Evolutionary conservation across 2,797 vertebrate genomes (phyloP).

Genomic region (Amblyraja radiata): DNA sequence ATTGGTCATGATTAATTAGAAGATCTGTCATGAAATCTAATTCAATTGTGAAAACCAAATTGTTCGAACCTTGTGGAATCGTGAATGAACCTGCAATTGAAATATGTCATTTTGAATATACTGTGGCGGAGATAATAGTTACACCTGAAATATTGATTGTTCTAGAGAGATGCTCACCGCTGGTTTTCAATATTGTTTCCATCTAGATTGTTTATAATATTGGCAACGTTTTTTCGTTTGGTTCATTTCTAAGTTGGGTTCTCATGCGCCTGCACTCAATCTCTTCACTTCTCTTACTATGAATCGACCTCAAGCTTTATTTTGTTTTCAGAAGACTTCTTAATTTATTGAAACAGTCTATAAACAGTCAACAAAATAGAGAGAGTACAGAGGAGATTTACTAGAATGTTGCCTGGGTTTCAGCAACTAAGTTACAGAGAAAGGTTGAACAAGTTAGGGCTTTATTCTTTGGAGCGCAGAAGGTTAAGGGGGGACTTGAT

Average conservation of each 20-base stretch:
- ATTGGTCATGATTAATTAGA: neutral
- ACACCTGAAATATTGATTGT: neutral
- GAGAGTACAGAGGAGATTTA: too few relatives aligned
- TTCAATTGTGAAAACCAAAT: neutral
- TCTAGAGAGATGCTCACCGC: neutral
- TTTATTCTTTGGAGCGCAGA: too few relatives aligned
- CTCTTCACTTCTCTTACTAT: neutral
- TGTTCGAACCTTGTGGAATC: neutral
- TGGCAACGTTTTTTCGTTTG: neutral
- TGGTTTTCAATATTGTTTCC: neutral
- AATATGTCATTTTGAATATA: neutral
- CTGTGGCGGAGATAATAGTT: neutral
- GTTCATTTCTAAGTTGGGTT: neutral
- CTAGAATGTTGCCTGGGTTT: too few relatives aligned
- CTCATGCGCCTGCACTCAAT: neutral
- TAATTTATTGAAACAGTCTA: neutral
- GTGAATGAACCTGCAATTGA: neutral
- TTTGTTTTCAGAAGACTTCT: neutral
- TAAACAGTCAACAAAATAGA: too few relatives aligned
- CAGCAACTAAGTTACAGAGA: too few relatives aligned
- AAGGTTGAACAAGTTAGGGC: too few relatives aligned
- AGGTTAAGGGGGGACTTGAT: too few relatives aligned
- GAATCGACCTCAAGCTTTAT: neutral
- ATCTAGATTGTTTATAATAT: neutral
- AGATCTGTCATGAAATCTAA: neutral